phyloP scores from a whole-genome alignment of 2,888 invertebrate genomes.

The Hoplodrina ambigua region DNA sequence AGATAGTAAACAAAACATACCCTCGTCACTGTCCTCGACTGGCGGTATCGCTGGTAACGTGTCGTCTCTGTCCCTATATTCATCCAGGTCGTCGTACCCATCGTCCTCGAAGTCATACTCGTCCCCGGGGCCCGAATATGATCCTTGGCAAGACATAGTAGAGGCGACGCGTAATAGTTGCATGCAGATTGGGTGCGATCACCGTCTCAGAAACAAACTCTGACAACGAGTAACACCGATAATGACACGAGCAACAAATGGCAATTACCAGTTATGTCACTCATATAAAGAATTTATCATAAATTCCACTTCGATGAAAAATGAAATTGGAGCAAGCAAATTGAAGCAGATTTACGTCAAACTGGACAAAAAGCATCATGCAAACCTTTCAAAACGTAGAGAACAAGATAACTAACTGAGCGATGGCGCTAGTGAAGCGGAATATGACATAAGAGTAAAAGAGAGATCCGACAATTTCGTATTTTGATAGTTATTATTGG shows the following conservation, averaged over 20 bases:
- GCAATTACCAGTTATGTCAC: slow-evolving; percentile 79
- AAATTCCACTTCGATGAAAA: slow-evolving; percentile 77
- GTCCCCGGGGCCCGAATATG: slow-evolving; percentile 92
- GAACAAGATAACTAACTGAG: slow-evolving; percentile 39
- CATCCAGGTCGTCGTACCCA: slow-evolving; percentile 93
- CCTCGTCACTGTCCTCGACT: slow-evolving; percentile 91
- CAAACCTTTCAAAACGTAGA: slow-evolving; percentile 59
- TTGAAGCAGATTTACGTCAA: slow-evolving; percentile 87
- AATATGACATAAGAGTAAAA: slow-evolving; percentile 57
- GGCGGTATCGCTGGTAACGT: slow-evolving; percentile 87
- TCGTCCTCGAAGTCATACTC: slow-evolving; percentile 94
- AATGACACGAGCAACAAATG: slow-evolving; percentile 74
- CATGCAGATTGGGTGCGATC: slow-evolving; percentile 88
- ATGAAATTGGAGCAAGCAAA: slow-evolving; percentile 82
- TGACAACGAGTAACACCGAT: slow-evolving; percentile 72
- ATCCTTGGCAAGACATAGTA: slow-evolving; percentile 92
- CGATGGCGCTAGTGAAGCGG: slow-evolving; percentile 60
- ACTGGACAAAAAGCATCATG: slow-evolving; percentile 84
- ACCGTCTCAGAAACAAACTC: slow-evolving; percentile 83
- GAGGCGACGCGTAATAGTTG: slow-evolving; percentile 90
- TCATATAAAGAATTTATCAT: slow-evolving; percentile 82
- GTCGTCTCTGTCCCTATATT: slow-evolving; percentile 92
- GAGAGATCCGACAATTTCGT: slow-evolving; percentile 67
- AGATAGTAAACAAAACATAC: slow-evolving; percentile 86
- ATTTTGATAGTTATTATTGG: neutral